Base-by-base conservation (phyloP, 2,797 vertebrate species). In the Malurus splendens region DNA sequence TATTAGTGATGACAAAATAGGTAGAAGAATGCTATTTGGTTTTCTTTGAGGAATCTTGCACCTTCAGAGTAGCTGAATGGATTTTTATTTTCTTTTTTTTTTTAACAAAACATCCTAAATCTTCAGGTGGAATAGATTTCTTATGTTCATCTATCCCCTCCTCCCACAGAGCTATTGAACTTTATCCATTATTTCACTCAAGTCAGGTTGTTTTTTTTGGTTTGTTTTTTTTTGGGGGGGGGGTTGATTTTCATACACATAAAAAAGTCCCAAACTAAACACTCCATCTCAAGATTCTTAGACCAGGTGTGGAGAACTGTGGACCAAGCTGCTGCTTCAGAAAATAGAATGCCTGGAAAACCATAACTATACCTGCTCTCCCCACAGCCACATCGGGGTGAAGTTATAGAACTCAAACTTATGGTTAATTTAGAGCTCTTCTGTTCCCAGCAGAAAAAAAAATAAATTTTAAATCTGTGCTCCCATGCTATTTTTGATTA, bases 361-460 rank as follows among this genome's bases (percentile, higher is more conserved):
- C 9, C 0, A 0, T 30, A 44, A 24, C n/a, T 48, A 7, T 4
- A 8, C 9, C 19, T 57, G 16, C 75, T 61, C 15, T 79, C 11
- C 10, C 39, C 30, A 12, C 0, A 0, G 28, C 16, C 33, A 30
- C 18, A 3, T 55, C 5, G 28, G 12, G n/a, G 14, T 65, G 18
- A 65, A 28, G 17, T 61, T 57, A 52, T 32, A 64, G 59, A 50
- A 24, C 39, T 50, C 36, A 66, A n/a, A 62, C n/a, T 22, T 36
- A 23, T 4, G 1, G 33, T 72, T 32, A 1, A 30, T 61, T 36
- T 2, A 17, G 47, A 84, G 67, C 18, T 7, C 0, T 47, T 68
- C 42, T 30, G 8, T 71, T 77, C 24, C 32, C n/a, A 68, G 20
- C 24, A 62, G 32, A 27, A 89, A 72, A 68, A 60, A 62, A 36